Evolutionary conservation across 1,140 invertebrate species (phyloP).

Genomic region (Papilio xuthus): DNA sequence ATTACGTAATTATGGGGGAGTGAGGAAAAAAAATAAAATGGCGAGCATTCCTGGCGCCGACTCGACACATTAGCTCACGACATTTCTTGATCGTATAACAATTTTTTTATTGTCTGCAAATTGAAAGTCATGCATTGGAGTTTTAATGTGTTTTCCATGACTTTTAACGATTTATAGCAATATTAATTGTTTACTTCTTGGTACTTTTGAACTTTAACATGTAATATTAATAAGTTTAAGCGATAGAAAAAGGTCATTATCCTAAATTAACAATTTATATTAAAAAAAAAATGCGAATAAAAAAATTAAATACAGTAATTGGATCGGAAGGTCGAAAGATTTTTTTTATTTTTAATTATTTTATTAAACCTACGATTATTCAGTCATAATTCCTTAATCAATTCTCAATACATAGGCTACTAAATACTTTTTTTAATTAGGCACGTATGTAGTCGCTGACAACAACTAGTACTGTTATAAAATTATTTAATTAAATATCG

Average conservation of each 20-base stretch:
- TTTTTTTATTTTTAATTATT: too few relatives aligned
- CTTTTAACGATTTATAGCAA: slow-evolving; percentile 20
- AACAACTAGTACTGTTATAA: background rate
- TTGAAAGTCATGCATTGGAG: slow-evolving; percentile 60
- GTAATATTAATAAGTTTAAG: background rate
- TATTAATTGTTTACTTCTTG: slow-evolving; percentile 15
- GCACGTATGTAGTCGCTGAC: too few relatives aligned
- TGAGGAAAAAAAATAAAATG: slow-evolving; percentile 65
- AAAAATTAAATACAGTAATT: too few relatives aligned
- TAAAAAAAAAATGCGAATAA: too few relatives aligned
- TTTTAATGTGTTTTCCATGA: slow-evolving; percentile 31
- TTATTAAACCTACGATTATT: too few relatives aligned
- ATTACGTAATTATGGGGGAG: slow-evolving; percentile 77
- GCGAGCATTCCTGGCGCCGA: slow-evolving; percentile 68
- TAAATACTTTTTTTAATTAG: too few relatives aligned
- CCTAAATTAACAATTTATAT: too few relatives aligned
- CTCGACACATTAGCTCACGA: slow-evolving; percentile 70
- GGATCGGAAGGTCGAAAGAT: too few relatives aligned
- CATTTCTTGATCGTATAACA: slow-evolving; percentile 54
- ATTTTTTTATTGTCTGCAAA: slow-evolving; percentile 57
- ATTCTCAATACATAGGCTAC: too few relatives aligned
- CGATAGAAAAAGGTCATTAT: too few relatives aligned
- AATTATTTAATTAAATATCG: background rate
- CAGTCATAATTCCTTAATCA: too few relatives aligned
- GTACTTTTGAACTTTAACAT: background rate